Evolutionary conservation across 1,140 invertebrate genomes (phyloP), one percentile per base, ranked within the genome.

Genomic region (Apis dorsata): DNA sequence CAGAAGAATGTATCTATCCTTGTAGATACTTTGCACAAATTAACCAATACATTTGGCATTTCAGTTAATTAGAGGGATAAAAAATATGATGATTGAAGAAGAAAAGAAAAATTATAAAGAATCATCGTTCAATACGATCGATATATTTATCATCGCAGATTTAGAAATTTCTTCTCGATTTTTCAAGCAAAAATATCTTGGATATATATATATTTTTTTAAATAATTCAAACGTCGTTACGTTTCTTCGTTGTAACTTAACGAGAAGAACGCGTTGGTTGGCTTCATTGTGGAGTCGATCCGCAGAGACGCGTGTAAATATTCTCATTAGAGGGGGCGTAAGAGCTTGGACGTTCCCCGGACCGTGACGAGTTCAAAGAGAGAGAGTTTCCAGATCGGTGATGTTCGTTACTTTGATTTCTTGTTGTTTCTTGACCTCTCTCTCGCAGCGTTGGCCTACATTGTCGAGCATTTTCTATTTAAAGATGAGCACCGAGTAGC

Each of bases 391-490:
- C 49, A 76, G 49, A 63, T 76, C 49, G n/a, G 7, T 8, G 60
- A 28, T 19, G 60, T 63, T 28, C 49, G 11, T 34, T 65, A 65
- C 65, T 76, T 76, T 53, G 17, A 63, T 53, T 53, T 65, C 62
- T 65, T 75, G 34, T 65, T 76, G 24, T 53, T 70, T 59, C 53
- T 59, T 70, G 51, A 78, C 19, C 63, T 78, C 51, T 78, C 51
- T 49, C 73, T 24, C n/a, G 15, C 13, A 21, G 13, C 28, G 60
- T 13, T 62, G 73, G 15, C 44, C 73, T 51, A 73, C 71, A 57
- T 73, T 19, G 17, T 7, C 19, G 53, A 34, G 11, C 12, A 11
- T 73, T 34, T 10, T 73, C 28, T 73, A 73, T 73, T 73, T 73
- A 73, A 73, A 59, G 55, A 59, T 34, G 53, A 13, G 1, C 21